A percentile compares a stretch with the other conserved stretches of the same genome.
Conservation (phyloP, 64 coral and sea anemone species). For the Trachythela sp. region DNA sequence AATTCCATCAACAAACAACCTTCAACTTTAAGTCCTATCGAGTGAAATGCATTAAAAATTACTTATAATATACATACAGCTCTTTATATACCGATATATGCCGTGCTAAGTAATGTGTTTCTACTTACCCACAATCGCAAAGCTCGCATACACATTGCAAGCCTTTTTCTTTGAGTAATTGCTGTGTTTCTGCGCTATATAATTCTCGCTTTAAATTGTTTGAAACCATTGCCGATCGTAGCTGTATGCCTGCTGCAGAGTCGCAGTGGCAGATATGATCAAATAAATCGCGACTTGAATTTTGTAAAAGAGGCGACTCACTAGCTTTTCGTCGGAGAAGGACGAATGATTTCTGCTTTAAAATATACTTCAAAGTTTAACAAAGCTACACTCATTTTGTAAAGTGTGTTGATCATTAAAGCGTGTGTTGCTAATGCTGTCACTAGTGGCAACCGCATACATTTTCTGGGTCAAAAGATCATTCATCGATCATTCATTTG, state of each 20-base stretch:
- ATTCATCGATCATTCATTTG: background rate
- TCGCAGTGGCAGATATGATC: background rate
- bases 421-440: background rate
- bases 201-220: background rate
- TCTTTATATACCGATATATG: no score
- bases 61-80: no score
- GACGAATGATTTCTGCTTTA: no score
- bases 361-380: background rate
- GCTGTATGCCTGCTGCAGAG: background rate
- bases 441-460: background rate
- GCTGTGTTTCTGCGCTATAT: slow-evolving; percentile 47
- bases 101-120: background rate
- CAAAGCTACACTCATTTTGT: background rate
- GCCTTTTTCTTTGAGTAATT: slow-evolving; percentile 37
- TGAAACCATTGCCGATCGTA: background rate
- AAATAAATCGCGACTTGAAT: background rate
- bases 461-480: background rate
- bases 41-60: no score
- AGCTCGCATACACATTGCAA: slow-evolving; percentile 55
- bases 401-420: background rate
- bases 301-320: no score
- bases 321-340: no score
- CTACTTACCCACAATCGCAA: slow-evolving; percentile 53
- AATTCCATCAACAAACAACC: no score
- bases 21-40: no score